Percentiles rank a stretch among this genome's conserved stretches.
Conservation (phyloP, 2,113 vertebrate genomes). For the Nicator chloris region DNA sequence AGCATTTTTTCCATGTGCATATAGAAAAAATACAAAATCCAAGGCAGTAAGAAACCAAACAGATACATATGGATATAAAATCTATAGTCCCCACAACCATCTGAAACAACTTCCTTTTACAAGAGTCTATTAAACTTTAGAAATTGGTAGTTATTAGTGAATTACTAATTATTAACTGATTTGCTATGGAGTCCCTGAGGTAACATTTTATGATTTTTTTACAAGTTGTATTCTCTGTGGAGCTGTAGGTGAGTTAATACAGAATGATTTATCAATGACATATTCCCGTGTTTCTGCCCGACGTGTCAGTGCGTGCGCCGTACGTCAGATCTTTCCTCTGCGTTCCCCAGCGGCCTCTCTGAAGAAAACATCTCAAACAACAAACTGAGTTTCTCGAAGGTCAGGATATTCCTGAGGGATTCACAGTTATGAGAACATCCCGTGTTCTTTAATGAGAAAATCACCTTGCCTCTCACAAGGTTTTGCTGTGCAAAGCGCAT, state of each 20-base stretch:
- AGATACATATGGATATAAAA: background rate
- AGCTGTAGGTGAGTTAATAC: background rate
- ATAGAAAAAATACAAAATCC: background rate
- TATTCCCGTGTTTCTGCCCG: rapidly evolving
- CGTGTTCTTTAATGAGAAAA: background rate
- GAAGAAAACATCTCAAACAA: background rate
- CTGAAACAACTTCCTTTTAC: background rate
- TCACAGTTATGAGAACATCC: background rate
- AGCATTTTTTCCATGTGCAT: background rate
- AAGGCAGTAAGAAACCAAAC: background rate
- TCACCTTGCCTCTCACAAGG: background rate
- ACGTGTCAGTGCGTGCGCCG: rapidly evolving
- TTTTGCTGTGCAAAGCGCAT: background rate
- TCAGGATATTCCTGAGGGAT: background rate
- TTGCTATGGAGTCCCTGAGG: background rate
- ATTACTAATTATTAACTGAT: background rate
- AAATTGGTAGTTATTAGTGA: background rate
- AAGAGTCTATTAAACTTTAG: background rate
- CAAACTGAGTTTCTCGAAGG: background rate
- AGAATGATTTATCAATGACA: background rate
- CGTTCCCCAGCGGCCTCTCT: rapidly evolving
- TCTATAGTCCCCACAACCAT: background rate
- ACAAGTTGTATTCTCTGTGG: background rate
- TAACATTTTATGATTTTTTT: background rate
- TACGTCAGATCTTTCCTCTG: background rate